A percentile compares a stretch with the other conserved stretches of the same genome.
phyloP scores from a whole-genome alignment of 2,113 vertebrate genomes.

The Neolamprologus devosi region DNA sequence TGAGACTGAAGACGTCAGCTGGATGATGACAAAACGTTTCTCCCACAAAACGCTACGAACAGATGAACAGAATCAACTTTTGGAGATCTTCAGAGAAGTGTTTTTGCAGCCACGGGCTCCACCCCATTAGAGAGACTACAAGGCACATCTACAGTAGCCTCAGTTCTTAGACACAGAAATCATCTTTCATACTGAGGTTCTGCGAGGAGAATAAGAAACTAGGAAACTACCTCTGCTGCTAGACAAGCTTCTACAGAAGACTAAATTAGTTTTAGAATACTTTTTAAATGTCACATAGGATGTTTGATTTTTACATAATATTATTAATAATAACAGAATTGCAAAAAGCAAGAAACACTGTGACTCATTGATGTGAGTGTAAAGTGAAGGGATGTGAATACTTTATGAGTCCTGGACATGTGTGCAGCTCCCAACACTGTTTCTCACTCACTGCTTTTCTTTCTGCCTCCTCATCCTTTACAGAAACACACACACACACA shows the following conservation, averaged over 20 bases:
- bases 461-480: neutral
- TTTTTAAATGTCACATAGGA: accelerated
- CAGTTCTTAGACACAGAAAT: accelerated
- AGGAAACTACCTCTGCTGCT: neutral
- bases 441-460: neutral
- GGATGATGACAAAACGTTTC: accelerated
- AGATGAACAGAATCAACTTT: neutral
- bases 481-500: neutral
- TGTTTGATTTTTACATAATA: neutral
- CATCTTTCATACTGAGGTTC: neutral
- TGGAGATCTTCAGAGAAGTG: neutral
- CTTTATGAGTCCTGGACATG: neutral
- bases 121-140: neutral
- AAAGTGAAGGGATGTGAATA: neutral
- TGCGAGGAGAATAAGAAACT: neutral
- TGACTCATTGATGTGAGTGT: neutral
- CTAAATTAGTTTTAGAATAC: neutral
- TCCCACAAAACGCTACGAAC: neutral
- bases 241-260: accelerated
- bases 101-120: accelerated
- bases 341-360: neutral
- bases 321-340: neutral
- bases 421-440: neutral
- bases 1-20: accelerated
- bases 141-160: neutral